phyloP scores from a whole-genome alignment of 2,888 invertebrate species.

The Chironomus tentans region DNA sequence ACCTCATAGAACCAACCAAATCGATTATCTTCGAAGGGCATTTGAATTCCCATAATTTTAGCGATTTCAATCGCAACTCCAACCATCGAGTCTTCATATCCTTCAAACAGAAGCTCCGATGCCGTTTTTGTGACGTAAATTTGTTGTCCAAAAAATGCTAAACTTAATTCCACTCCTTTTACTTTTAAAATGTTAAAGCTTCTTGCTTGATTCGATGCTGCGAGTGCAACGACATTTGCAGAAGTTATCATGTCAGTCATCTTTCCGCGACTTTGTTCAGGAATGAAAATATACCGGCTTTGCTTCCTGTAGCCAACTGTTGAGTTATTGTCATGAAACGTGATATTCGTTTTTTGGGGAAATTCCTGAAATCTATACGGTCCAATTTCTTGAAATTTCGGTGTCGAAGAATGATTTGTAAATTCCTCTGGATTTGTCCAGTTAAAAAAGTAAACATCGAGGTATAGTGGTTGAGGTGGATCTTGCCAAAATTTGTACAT shows the following conservation, averaged over 20 bases:
- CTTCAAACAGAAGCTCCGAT: conserved; percentile 66
- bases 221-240: conserved; percentile 61
- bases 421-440: conserved; percentile 60
- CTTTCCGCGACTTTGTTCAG: conserved; percentile 55
- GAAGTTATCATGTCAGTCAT: conserved; percentile 62
- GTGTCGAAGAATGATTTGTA: conserved; percentile 44
- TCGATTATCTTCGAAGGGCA: conserved; percentile 52
- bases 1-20: conserved; percentile 81
- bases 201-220: conserved; percentile 45
- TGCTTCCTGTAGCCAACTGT: conserved; percentile 63
- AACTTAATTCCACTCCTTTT: conserved; percentile 50
- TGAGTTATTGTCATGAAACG: conserved; percentile 54
- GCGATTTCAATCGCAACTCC: conserved; percentile 50
- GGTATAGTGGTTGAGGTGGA: conserved; percentile 47
- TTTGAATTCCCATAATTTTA: conserved; percentile 38
- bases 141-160: conserved; percentile 49
- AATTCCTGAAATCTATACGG: conserved; percentile 52
- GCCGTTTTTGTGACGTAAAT: conserved; percentile 54
- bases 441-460: conserved; percentile 58
- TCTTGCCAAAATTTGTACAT: conserved; percentile 56
- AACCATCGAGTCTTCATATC: conserved; percentile 67
- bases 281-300: conserved; percentile 61
- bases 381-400: conserved; percentile 43
- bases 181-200: conserved; percentile 51
- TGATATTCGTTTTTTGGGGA: conserved; percentile 55